These are phyloP conservation scores for Myopa tessellatipennis DNA, from an alignment of 2,888 invertebrate genomes.

Conservation along the genomic window DNA sequence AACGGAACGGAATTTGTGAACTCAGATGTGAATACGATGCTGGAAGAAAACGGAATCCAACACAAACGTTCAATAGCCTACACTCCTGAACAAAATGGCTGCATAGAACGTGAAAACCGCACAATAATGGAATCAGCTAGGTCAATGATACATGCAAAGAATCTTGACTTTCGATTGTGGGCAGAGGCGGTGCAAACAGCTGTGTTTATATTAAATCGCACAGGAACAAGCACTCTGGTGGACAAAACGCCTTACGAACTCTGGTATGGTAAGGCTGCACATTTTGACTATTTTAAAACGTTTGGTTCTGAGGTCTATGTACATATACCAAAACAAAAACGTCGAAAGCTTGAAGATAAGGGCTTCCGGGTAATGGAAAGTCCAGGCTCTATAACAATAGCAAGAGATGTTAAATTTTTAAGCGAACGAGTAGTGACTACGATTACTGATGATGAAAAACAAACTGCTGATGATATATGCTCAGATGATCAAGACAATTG, in stretches of 20 bases:
- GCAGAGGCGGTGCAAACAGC: constrained; percentile 1
- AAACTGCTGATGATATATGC: background rate
- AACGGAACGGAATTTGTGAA: constrained; percentile 31
- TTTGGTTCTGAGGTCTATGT: constrained; percentile 11
- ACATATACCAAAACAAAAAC: constrained; percentile 7
- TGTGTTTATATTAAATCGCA: constrained; percentile 4
- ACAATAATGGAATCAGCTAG: constrained; percentile 2
- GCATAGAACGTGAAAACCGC: constrained; percentile 32
- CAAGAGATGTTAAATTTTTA: background rate
- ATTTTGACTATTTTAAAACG: background rate
- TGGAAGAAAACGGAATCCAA: constrained; percentile 3
- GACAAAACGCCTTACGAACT: background rate
- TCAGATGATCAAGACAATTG: background rate
- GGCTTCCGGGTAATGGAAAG: no score
- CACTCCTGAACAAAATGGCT: constrained; percentile 38
- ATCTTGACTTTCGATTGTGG: background rate
- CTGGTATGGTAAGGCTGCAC: background rate
- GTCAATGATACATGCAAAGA: no score
- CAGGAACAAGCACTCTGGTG: background rate
- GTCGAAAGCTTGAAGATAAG: background rate
- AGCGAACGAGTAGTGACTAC: background rate
- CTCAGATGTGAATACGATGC: constrained; percentile 15
- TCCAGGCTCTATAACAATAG: no score
- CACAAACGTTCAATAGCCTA: background rate
- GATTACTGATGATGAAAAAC: background rate